Evolutionary conservation across 2,113 vertebrate species (phyloP), one percentile per base, ranked within the genome.

Genomic region (Mesitornis unicolor): DNA sequence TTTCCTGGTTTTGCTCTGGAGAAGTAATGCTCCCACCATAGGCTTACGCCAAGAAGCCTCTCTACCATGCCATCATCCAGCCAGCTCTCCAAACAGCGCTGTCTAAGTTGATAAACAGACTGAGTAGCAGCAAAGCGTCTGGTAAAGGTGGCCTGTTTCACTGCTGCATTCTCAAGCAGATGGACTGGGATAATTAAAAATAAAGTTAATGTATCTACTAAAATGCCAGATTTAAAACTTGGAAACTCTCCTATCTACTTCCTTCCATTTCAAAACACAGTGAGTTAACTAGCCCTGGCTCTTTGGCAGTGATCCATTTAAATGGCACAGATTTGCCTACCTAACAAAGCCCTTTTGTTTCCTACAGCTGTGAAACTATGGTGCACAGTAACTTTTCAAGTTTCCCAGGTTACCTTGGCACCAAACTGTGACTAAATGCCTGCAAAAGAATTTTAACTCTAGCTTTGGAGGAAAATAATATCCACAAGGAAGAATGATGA

Each of bases 371-470:
- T 89, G 64, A 79, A 65, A 82, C 65, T 90, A 80, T 5, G 3
- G n/a, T 35, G 56, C 56, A 38, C 48, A 68, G 31, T 74, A 92
- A 80, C 61, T 90, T 67, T 73, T 84, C 73, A 33, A 1, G 18
- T 96, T 93, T 96, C 96, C 84, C 82, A 65, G 91, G 93, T 95
- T 93, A 94, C 87, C 83, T 89, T 94, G 91, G 96, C 95, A 91
- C 45, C 48, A 87, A 73, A 65, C 36, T 79, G 67, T 68, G 90
- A 84, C n/a, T 65, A 61, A 89, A 95, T 15, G 43, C 61, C 63
- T 82, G 81, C 22, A 84, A 67, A 89, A 80, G 75, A 83, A 54
- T 93, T 95, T 79, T 80, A 94, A 87, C 76, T 78, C 50, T 80
- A 81, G 54, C 63, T 84, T 89, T 63, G 47, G 65, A 54, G 48